These are phyloP conservation scores for Lysiphlebus fabarum DNA, from an alignment of 1,140 invertebrate species.

Conservation along the genomic window DNA sequence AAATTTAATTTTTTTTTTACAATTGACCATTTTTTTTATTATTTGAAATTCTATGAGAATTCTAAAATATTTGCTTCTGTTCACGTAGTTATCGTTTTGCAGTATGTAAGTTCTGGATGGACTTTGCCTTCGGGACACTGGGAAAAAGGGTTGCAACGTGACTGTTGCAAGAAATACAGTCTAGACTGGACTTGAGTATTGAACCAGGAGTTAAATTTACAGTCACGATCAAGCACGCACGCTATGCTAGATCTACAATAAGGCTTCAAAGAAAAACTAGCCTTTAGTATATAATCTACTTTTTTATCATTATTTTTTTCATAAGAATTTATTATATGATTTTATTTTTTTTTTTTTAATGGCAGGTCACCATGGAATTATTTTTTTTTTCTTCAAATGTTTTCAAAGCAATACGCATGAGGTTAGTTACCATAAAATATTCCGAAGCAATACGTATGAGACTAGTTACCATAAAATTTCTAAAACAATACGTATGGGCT, in stretches of 20 bases:
- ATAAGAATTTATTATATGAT: too few species aligned
- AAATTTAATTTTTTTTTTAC: slow-evolving; percentile 3
- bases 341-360: too few species aligned
- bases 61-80: background rate
- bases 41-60: background rate
- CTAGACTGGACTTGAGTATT: background rate
- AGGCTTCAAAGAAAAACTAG: too few species aligned
- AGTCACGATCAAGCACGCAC: slow-evolving; percentile 31
- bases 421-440: too few species aligned
- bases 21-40: slow-evolving; percentile 1
- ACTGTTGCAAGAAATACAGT: slow-evolving; percentile 13
- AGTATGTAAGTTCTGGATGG: slow-evolving; percentile 18
- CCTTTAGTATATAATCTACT: too few species aligned
- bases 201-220: slow-evolving; percentile 11
- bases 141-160: slow-evolving; percentile 24
- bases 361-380: too few species aligned
- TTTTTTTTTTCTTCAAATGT: too few species aligned
- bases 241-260: slow-evolving; percentile 10
- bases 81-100: slow-evolving; percentile 17
- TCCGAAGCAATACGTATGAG: too few species aligned
- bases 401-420: too few species aligned
- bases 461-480: too few species aligned
- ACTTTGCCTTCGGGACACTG: slow-evolving; percentile 14
- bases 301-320: too few species aligned
- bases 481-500: too few species aligned